These are phyloP conservation scores for Etheostoma nigrum DNA, from an alignment of 2,797 vertebrate genomes.

Conservation along the genomic window DNA sequence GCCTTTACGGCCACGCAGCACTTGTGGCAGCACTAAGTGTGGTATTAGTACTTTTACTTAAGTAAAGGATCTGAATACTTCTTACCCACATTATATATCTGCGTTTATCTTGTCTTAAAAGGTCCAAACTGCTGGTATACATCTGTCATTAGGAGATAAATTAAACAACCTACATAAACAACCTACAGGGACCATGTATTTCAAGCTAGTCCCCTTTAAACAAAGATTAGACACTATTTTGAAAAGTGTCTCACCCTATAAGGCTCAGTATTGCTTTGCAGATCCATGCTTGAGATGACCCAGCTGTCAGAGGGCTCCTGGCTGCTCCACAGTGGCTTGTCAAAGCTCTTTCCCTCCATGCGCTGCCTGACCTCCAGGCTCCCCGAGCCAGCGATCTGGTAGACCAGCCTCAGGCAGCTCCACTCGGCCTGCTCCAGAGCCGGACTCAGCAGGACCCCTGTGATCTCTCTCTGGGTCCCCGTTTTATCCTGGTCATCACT, in stretches of 20 bases:
- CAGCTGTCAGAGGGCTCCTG: constrained; percentile 91
- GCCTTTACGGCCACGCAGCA: too few relatives aligned
- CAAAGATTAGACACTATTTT: neutral
- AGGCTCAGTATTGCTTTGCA: constrained; percentile 86
- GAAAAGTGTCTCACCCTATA: constrained; percentile 85
- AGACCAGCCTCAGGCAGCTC: constrained; percentile 93
- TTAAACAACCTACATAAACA: constrained; percentile 10
- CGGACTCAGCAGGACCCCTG: constrained; percentile 89
- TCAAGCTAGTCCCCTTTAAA: neutral
- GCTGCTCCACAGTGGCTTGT: constrained; percentile 90
- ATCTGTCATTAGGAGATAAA: neutral
- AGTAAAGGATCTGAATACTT: too few relatives aligned
- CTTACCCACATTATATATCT: too few relatives aligned
- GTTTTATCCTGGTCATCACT: constrained; percentile 9
- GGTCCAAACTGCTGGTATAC: too few relatives aligned
- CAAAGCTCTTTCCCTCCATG: constrained; percentile 89
- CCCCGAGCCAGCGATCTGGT: constrained; percentile 87
- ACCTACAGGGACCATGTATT: neutral
- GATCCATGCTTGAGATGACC: constrained; percentile 92
- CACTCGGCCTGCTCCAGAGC: constrained; percentile 88
- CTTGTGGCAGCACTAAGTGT: too few relatives aligned
- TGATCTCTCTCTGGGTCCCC: constrained; percentile 65
- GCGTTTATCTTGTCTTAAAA: too few relatives aligned
- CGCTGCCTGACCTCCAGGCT: constrained; percentile 88
- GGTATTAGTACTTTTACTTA: too few relatives aligned